These are phyloP conservation scores for Drosophila lacicola DNA, from an alignment of 2,888 invertebrate genomes.

Conservation along the genomic window DNA sequence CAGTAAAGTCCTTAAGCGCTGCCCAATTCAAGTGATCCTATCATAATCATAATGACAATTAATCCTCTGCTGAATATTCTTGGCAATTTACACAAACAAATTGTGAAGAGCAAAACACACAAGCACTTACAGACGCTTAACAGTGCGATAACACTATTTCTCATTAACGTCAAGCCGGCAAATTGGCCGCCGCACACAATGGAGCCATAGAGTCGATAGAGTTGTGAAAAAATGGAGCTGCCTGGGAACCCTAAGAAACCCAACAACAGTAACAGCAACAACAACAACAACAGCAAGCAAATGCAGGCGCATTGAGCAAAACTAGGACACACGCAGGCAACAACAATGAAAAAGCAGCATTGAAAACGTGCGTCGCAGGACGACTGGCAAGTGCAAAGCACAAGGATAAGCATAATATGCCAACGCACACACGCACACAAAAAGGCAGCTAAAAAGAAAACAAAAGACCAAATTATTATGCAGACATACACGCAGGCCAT, in stretches of 20 bases:
- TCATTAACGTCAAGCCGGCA: conserved; percentile 68
- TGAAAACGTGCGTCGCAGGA: conserved; percentile 42
- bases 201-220: conserved; percentile 30
- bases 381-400: conserved; percentile 61
- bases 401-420: conserved; percentile 60
- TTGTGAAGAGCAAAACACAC: conserved; percentile 11
- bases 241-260: conserved; percentile 1
- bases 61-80: conserved; percentile 34
- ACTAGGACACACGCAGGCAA: conserved; percentile 60
- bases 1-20: not conserved
- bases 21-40: not conserved
- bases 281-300: conserved; percentile 21
- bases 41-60: conserved; percentile 48
- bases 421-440: conserved; percentile 20
- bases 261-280: conserved; percentile 14
- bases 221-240: conserved; percentile 5
- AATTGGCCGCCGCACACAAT: conserved; percentile 57
- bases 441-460: conserved; percentile 56
- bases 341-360: conserved; percentile 42
- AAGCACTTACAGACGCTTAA: conserved; percentile 47
- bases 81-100: conserved; percentile 34
- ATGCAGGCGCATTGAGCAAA: conserved; percentile 52
- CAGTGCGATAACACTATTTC: conserved; percentile 79
- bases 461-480: conserved; percentile 71
- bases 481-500: conserved; percentile 56